Percentiles rank a stretch among this genome's conserved stretches.
Conservation (phyloP, 2,888 invertebrate genomes). For the Stegana nigrithorax region DNA sequence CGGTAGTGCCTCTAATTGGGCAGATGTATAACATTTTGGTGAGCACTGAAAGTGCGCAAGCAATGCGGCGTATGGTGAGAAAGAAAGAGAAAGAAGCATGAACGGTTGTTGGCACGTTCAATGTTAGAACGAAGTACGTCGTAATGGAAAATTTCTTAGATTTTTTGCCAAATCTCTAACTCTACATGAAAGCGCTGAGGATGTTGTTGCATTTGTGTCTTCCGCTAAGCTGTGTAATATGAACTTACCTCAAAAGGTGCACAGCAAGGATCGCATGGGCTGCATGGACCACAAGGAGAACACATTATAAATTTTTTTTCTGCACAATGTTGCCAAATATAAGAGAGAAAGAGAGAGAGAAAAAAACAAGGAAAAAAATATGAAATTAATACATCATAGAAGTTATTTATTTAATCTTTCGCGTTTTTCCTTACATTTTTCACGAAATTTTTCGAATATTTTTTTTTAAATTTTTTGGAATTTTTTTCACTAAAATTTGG, state of each 20-base stretch:
- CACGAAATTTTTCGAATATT: slow-evolving; percentile 25
- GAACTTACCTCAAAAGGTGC: slow-evolving; percentile 65
- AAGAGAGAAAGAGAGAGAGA: background rate
- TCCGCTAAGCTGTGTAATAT: too few species aligned
- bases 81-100: too few species aligned
- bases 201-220: too few species aligned
- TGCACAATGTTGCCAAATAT: slow-evolving; percentile 20
- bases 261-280: slow-evolving; percentile 63
- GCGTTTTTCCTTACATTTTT: slow-evolving; percentile 33
- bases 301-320: slow-evolving; percentile 51
- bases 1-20: slow-evolving; percentile 61
- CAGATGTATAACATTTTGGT: slow-evolving; percentile 61
- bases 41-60: too few species aligned
- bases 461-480: slow-evolving; percentile 34
- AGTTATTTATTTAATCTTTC: slow-evolving; percentile 7
- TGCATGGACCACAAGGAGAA: slow-evolving; percentile 51
- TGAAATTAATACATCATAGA: background rate
- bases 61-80: too few species aligned
- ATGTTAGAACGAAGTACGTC: too few species aligned
- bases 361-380: background rate
- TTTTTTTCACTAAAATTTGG: slow-evolving; percentile 46
- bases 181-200: too few species aligned
- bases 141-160: too few species aligned
- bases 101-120: too few species aligned
- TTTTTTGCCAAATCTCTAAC: too few species aligned